A percentile compares a stretch with the other conserved stretches of the same genome.
These are phyloP conservation scores for Drosophila borealis DNA, from an alignment of 2,888 invertebrate species.

Conservation along the genomic window DNA sequence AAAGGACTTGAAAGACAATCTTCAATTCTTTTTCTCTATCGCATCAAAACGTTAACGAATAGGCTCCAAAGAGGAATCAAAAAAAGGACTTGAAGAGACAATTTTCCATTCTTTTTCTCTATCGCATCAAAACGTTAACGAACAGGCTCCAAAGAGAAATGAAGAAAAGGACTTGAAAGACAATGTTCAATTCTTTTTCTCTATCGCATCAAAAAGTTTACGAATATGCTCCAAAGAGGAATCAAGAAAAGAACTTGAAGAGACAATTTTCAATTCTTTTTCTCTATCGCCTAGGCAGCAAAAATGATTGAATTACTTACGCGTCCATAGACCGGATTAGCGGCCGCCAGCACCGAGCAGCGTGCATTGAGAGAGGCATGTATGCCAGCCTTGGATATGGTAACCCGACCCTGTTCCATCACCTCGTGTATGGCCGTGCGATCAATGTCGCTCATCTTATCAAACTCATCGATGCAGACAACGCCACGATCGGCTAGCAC, in stretches of 20 bases:
- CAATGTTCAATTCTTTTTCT: too few species aligned
- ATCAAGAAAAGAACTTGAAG: not conserved
- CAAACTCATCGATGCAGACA: constrained; percentile 98
- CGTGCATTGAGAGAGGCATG: constrained; percentile 98
- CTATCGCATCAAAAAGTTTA: too few species aligned
- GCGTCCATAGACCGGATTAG: constrained; percentile 99
- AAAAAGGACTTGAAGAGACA: too few species aligned
- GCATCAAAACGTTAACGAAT: too few species aligned
- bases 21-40: too few species aligned
- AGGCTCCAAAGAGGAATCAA: too few species aligned
- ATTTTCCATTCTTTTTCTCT: too few species aligned
- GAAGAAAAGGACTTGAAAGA: too few species aligned
- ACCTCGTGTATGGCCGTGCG: constrained; percentile 99
- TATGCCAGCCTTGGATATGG: constrained; percentile 99
- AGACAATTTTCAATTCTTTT: not conserved
- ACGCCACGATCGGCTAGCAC: constrained; percentile 99
- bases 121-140: too few species aligned
- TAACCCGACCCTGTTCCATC: constrained; percentile 99
- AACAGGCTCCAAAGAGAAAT: too few species aligned
- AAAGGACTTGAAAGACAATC: too few species aligned
- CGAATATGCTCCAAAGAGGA: too few species aligned
- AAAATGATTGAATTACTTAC: constrained; percentile 85
- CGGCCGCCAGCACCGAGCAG: constrained; percentile 99
- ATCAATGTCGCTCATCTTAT: constrained; percentile 99
- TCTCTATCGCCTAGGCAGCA: not conserved